Percentiles rank a stretch among this genome's conserved stretches.
Evolutionary conservation across 2,888 invertebrate genomes (phyloP).

Genomic region (Tipula vernalis): DNA sequence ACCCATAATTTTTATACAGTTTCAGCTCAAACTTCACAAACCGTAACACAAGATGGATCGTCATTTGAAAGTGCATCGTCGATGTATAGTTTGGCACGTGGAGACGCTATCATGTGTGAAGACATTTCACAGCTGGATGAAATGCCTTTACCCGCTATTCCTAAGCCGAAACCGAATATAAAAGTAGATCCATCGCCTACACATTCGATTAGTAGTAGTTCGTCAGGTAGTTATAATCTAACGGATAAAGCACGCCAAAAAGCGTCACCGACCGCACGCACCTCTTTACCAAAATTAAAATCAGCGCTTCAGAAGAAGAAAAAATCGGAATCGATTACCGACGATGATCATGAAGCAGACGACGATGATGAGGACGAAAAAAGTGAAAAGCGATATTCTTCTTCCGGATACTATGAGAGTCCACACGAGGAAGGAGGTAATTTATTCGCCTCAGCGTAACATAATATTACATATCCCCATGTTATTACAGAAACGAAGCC

Average conservation of each 20-base stretch:
- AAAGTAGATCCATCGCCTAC: constrained; percentile 34
- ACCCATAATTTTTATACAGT: constrained; percentile 20
- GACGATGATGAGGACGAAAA: constrained; percentile 56
- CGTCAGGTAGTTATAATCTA: constrained; percentile 44
- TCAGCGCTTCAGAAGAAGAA: not conserved
- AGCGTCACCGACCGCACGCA: constrained; percentile 14
- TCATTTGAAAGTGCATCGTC: constrained; percentile 83
- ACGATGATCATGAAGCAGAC: constrained; percentile 56
- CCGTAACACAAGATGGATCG: constrained; percentile 59
- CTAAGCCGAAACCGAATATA: constrained; percentile 10
- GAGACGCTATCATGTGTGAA: constrained; percentile 49
- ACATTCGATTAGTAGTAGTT: constrained; percentile 44
- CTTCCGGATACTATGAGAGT: constrained; percentile 63
- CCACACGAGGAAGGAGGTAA: constrained; percentile 46
- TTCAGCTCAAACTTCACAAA: constrained; percentile 36
- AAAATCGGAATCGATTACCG: constrained; percentile 48
- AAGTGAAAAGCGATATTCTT: constrained; percentile 54
- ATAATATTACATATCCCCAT: not conserved
- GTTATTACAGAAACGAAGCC: constrained; percentile 15
- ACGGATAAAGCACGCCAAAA: constrained; percentile 25
- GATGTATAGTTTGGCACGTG: constrained; percentile 61
- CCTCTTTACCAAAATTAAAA: not conserved
- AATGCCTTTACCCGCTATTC: constrained; percentile 15
- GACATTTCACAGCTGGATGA: constrained; percentile 44
- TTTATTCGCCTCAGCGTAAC: not conserved